Base-by-base conservation (phyloP, 2,113 vertebrate species). In the Tautogolabrus adspersus region DNA sequence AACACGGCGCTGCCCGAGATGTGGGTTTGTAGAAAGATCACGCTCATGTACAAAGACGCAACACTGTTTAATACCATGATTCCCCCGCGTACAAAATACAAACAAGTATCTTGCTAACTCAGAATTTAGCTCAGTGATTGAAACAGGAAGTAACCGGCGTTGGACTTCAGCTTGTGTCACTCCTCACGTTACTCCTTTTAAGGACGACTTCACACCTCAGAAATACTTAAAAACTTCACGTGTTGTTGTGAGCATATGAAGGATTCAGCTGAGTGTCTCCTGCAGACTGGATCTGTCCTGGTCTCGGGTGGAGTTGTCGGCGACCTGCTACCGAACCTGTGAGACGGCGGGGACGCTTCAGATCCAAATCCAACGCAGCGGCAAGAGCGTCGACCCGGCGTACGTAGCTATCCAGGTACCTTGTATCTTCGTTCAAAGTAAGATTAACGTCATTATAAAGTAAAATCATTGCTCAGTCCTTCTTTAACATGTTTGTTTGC, bases 291-390 rank as follows among this genome's bases (percentile, higher is more conserved):
- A 95, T 66, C 57, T 94, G 79, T 92, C 87, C 51, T 87, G 90
- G 87, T 95, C 92, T 15, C 87, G 91, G 30, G 88, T 93, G 65
- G 87, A 95, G 91, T 26, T 95, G 70, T 87, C 89, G 0, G 82
- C 81, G 40, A 91, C 89, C 72, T 95, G 92, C 69, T 94, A 90
- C 75, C 49, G 12, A 22, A 89, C 90, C 34, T 88, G 75, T 83
- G 95, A 96, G 90, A 94, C 88, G 0, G 42, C 88, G 5, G 92
- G 92, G 15, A 92, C 19, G 2, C 91, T 96, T n/a, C 89, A 91
- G 49, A 84, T 96, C 81, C 94, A 87, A 65, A 74, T 96, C 78
- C 62, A 84, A 30, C 92, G 95, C 58, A 87, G 49, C 16, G 93
- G 94, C 7, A 75, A 76, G 68, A 95, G 90, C 18, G 4, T 23